Base-by-base conservation (phyloP, 2,113 vertebrate genomes). In the Theropithecus gelada region DNA sequence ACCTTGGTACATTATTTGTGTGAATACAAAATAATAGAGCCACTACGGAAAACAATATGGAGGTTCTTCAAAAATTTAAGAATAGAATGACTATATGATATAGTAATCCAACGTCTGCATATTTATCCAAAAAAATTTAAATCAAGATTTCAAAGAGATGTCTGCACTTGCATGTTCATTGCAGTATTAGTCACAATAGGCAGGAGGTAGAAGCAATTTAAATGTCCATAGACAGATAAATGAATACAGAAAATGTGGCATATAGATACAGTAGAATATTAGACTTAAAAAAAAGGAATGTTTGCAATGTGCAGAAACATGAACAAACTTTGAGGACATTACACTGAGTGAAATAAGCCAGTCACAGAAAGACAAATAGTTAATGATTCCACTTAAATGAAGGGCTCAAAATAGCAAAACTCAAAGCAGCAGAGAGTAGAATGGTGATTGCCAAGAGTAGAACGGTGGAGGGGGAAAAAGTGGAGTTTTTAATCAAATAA, bases 371-470 rank as follows among this genome's bases (percentile, higher is more conserved):
- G 12, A 55, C 25, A 87, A 40, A 30, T 59, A 40, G 0, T n/a
- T 6, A 20, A 61, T n/a, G 27, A 50, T 25, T n/a, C 5, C 2
- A 72, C 13, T 25, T 30, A 14, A 1, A 22, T 32, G 48, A 83
- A 2, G 0, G 27, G 2, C 25, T 10, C 81, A 27, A 84, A 59
- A 30, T 4, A 43, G 14, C 59, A 17, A 35, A 25, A 27, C 9
- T 95, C 10, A 61, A n/a, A 88, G 20, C 68, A 88, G 20, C 43
- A 75, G 48, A 3, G 9, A 6, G n/a, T 85, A 52, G 0, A 45
- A 30, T 13, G 8, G 0, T 85, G 17, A 0, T 52, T 87, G 1
- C 11, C 14, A 73, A 11, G 6, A 79, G 2, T 16, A 9, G 5
- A 64, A 64, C 14, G 61, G 12, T 64, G 11, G 27, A 11, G 40